Evolutionary conservation across 1,140 invertebrate species (phyloP).

Genomic region (Drosophila rufa): DNA sequence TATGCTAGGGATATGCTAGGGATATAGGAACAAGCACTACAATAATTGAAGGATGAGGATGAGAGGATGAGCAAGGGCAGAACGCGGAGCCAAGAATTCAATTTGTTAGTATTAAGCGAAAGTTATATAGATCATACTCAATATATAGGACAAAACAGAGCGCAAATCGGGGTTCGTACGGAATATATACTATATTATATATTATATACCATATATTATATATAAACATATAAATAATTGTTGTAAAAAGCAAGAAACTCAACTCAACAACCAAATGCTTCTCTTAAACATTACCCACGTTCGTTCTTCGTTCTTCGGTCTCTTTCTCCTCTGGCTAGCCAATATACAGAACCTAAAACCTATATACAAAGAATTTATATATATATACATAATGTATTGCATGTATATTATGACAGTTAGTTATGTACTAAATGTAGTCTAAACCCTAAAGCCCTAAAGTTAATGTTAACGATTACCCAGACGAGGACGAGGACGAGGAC

Average conservation of each 20-base stretch:
- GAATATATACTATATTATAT: neutral
- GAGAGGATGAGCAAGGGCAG: neutral
- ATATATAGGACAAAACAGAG: conserved; percentile 18
- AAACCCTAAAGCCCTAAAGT: conserved; percentile 10
- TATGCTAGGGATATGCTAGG: conserved; percentile 20
- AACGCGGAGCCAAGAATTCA: conserved; percentile 41
- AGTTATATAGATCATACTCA: conserved; percentile 39
- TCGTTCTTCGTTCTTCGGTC: conserved; percentile 12
- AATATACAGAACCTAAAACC: conserved; percentile 54
- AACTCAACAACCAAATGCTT: conserved; percentile 31
- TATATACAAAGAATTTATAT: conserved; percentile 70
- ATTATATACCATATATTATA: neutral
- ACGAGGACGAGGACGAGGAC: conserved; percentile 3
- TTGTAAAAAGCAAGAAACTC: conserved; percentile 27
- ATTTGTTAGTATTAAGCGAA: conserved; percentile 60
- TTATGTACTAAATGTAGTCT: conserved; percentile 16
- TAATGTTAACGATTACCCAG: conserved; percentile 19
- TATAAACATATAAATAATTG: conserved; percentile 29
- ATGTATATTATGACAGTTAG: conserved; percentile 37
- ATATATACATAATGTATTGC: conserved; percentile 27
- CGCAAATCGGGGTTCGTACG: conserved; percentile 16
- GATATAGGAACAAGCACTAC: conserved; percentile 32
- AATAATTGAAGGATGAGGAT: conserved; percentile 16
- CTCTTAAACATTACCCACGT: conserved; percentile 39
- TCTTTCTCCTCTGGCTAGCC: conserved; percentile 67